These are phyloP conservation scores for Steinernema khuongi DNA, from an alignment of 1,140 invertebrate genomes.

Conservation along the genomic window DNA sequence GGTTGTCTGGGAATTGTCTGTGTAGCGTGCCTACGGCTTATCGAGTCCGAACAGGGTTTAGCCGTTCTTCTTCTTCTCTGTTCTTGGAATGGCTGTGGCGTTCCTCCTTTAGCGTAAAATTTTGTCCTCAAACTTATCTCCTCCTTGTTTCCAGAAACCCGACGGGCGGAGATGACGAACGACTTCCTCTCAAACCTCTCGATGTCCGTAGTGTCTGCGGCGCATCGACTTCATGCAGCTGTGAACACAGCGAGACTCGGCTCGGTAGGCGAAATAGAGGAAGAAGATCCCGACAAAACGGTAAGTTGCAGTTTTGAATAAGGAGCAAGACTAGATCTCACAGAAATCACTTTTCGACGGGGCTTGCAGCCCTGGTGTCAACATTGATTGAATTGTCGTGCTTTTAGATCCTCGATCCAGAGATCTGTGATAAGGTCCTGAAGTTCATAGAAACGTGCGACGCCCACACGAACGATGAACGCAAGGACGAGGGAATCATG, in stretches of 20 bases:
- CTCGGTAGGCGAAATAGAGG: not conserved
- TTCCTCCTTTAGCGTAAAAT: no score
- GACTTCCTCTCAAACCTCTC: not conserved
- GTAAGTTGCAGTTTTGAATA: no score
- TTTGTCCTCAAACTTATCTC: no score
- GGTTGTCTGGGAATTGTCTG: no score
- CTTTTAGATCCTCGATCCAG: not conserved
- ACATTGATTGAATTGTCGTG: not conserved
- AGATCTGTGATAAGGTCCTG: not conserved
- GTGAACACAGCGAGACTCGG: not conserved
- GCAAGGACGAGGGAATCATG: not conserved
- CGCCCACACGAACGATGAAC: not conserved
- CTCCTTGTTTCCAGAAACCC: no score
- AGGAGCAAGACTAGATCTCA: no score
- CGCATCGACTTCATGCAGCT: not conserved
- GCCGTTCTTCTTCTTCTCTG: no score
- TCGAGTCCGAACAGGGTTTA: no score
- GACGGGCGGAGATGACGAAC: no score
- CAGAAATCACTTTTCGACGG: no score
- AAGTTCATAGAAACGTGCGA: not conserved
- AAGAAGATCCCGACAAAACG: not conserved
- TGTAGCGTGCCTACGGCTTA: no score
- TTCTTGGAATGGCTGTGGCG: no score
- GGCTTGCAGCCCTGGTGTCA: not conserved
- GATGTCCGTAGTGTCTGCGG: not conserved